These are phyloP conservation scores for Ephialtes manifestator DNA, from an alignment of 2,888 invertebrate species.

Conservation along the genomic window DNA sequence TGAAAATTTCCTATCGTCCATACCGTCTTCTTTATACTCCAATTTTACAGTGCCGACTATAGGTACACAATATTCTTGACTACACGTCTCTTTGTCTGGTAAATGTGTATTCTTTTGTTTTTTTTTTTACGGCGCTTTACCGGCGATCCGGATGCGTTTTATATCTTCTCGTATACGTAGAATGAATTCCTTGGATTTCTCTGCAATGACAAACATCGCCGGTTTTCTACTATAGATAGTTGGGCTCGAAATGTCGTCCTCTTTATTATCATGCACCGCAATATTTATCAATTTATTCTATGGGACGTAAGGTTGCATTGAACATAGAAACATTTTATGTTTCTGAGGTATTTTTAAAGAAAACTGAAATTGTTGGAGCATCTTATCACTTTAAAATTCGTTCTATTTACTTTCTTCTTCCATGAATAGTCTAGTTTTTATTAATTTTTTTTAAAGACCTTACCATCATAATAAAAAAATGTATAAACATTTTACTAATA, in stretches of 20 bases:
- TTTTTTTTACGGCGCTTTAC: constrained; percentile 1
- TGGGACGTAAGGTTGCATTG: too few species aligned
- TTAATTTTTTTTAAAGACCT: too few species aligned
- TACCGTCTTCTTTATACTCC: background rate
- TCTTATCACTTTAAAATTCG: too few species aligned
- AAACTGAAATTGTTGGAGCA: too few species aligned
- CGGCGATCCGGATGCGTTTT: background rate
- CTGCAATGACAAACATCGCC: background rate
- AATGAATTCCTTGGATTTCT: background rate
- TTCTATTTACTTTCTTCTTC: too few species aligned
- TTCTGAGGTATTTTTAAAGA: too few species aligned
- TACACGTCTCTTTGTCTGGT: background rate
- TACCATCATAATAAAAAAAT: too few species aligned
- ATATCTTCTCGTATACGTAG: background rate
- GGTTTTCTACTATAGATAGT: background rate
- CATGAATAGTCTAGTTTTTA: too few species aligned
- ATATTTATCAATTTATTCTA: too few species aligned
- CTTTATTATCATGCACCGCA: too few species aligned
- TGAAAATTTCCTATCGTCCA: constrained; percentile 39
- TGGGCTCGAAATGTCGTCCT: background rate
- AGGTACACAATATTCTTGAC: background rate
- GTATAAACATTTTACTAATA: too few species aligned
- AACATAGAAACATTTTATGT: too few species aligned
- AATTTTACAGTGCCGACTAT: constrained; percentile 19
- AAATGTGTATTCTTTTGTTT: background rate